These are phyloP conservation scores for Drosophila ananassae DNA, from an alignment of 1,140 invertebrate species.

Conservation along the genomic window DNA sequence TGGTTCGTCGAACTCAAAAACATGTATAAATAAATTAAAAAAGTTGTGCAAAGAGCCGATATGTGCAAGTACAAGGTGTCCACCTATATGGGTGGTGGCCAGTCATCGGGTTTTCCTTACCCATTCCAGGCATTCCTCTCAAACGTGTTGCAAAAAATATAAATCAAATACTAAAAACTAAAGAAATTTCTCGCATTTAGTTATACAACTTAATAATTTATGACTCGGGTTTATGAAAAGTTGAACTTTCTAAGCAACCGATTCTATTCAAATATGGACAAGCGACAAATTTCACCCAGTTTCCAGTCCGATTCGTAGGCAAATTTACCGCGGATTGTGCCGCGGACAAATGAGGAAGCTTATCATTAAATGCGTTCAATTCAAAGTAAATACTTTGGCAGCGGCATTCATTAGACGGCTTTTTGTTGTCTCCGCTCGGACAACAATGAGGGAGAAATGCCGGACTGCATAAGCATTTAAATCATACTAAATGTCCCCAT, in stretches of 20 bases:
- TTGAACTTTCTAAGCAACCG: slow-evolving; percentile 50
- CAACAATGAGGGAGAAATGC: slow-evolving; percentile 43
- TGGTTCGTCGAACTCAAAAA: slow-evolving; percentile 53
- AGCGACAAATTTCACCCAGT: slow-evolving; percentile 64
- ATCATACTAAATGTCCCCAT: slow-evolving; percentile 50
- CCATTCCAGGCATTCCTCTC: slow-evolving; percentile 26
- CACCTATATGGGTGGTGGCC: slow-evolving; percentile 45
- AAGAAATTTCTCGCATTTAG: slow-evolving; percentile 41
- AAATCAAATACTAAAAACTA: neutral
- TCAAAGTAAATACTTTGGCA: slow-evolving; percentile 52
- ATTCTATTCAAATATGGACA: slow-evolving; percentile 45
- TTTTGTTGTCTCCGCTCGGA: slow-evolving; percentile 43
- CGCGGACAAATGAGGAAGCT: slow-evolving; percentile 71
- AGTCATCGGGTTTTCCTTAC: slow-evolving; percentile 46
- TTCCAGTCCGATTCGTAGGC: slow-evolving; percentile 36
- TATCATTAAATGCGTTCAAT: slow-evolving; percentile 69
- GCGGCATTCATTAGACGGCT: slow-evolving; percentile 56
- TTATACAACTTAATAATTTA: slow-evolving; percentile 49
- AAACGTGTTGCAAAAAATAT: slow-evolving; percentile 35
- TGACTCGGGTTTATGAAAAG: slow-evolving; percentile 28
- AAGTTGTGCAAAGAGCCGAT: slow-evolving; percentile 37
- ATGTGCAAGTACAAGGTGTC: slow-evolving; percentile 25
- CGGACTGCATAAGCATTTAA: slow-evolving; percentile 57
- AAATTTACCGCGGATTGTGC: slow-evolving; percentile 45
- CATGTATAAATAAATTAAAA: slow-evolving; percentile 35